Evolutionary conservation across 2,888 invertebrate genomes (phyloP).

Genomic region (Tortrix viridana): DNA sequence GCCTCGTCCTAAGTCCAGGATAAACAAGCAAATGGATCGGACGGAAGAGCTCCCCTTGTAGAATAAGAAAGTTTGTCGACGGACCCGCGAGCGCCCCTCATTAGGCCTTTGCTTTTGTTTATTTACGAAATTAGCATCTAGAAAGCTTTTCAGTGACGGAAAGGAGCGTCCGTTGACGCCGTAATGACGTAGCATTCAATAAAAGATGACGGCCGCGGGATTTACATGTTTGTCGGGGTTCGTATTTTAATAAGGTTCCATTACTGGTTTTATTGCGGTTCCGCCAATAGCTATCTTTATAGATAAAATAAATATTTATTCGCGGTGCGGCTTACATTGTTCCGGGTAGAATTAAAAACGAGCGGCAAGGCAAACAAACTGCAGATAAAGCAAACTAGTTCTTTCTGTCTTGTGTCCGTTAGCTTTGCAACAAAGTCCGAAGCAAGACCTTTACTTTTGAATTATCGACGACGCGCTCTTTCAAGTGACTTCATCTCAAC

Average conservation of each 20-base stretch:
- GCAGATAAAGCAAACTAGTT: slow-evolving; percentile 21
- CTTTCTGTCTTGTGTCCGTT: slow-evolving; percentile 23
- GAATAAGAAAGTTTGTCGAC: slow-evolving; percentile 79
- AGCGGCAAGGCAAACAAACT: neutral
- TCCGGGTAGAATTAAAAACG: neutral
- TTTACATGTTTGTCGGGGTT: slow-evolving; percentile 52
- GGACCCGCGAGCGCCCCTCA: slow-evolving; percentile 71
- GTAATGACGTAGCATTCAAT: slow-evolving; percentile 68
- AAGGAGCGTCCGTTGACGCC: slow-evolving; percentile 57
- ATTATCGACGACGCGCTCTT: too few relatives aligned
- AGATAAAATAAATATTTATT: slow-evolving; percentile 15
- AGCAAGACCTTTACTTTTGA: too few relatives aligned
- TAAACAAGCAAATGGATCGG: slow-evolving; percentile 81
- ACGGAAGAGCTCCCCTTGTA: slow-evolving; percentile 71
- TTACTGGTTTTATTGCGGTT: slow-evolving; percentile 36
- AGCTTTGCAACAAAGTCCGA: neutral
- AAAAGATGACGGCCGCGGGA: slow-evolving; percentile 52
- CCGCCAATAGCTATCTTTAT: slow-evolving; percentile 18
- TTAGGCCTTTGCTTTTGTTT: slow-evolving; percentile 80
- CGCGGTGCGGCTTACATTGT: slow-evolving; percentile 1
- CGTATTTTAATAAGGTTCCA: slow-evolving; percentile 47
- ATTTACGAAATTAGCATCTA: slow-evolving; percentile 79
- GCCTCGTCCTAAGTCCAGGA: slow-evolving; percentile 68
- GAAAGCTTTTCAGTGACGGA: slow-evolving; percentile 66
- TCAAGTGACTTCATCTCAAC: too few relatives aligned